These are phyloP conservation scores for Silurus glanis DNA, from an alignment of 2,113 vertebrate genomes.

Conservation along the genomic window DNA sequence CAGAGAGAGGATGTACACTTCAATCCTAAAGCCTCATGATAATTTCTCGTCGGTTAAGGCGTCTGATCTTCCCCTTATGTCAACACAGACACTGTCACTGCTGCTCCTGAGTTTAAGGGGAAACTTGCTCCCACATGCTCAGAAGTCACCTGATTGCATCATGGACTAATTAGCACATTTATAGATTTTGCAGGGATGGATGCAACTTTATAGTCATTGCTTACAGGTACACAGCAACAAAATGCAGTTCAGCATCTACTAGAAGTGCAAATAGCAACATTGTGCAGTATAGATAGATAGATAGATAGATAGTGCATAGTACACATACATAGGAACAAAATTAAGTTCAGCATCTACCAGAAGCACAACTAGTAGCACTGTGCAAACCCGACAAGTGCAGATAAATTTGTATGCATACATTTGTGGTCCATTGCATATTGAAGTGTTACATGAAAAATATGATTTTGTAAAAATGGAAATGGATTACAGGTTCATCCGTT, in stretches of 20 bases:
- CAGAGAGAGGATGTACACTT: neutral
- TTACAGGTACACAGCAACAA: too few relatives aligned
- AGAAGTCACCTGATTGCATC: neutral
- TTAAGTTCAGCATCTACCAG: too few relatives aligned
- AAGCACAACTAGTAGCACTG: too few relatives aligned
- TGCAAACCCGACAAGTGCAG: too few relatives aligned
- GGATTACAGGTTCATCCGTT: neutral
- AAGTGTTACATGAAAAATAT: neutral
- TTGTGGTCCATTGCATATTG: neutral
- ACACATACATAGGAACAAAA: too few relatives aligned
- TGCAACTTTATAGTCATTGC: too few relatives aligned
- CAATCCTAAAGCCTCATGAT: neutral
- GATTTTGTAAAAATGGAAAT: neutral
- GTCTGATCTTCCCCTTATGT: neutral
- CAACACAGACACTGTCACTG: too few relatives aligned
- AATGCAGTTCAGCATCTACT: too few relatives aligned
- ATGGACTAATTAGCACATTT: neutral
- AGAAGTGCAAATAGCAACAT: too few relatives aligned
- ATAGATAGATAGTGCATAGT: too few relatives aligned
- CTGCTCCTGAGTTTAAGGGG: neutral
- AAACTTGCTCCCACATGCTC: neutral
- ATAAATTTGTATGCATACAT: too few relatives aligned
- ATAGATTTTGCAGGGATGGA: neutral
- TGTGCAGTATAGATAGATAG: too few relatives aligned
- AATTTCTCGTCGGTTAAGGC: neutral